These are phyloP conservation scores for Pluvianellus socialis DNA, from an alignment of 2,113 vertebrate species.

Conservation along the genomic window DNA sequence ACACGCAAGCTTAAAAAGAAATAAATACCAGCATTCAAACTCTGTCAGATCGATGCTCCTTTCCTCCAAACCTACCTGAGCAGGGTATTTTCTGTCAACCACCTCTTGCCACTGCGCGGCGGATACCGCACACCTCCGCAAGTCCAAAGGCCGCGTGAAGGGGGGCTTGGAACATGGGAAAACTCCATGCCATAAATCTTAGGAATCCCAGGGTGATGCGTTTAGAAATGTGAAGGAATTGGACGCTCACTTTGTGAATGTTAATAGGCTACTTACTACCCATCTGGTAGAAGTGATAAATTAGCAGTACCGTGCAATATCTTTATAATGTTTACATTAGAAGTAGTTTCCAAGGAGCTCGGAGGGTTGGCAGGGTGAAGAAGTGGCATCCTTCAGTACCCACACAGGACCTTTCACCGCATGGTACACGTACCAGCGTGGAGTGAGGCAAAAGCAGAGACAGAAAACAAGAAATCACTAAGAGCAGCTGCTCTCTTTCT, in stretches of 20 bases:
- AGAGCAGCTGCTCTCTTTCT: constrained; percentile 48
- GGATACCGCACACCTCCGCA: neutral
- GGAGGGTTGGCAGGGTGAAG: constrained; percentile 50
- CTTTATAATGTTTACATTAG: constrained; percentile 48
- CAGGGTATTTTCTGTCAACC: neutral
- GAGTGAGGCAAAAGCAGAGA: neutral
- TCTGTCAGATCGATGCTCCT: neutral
- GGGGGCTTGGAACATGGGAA: constrained; percentile 11
- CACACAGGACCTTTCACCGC: constrained; percentile 16
- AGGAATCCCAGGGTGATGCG: constrained; percentile 32
- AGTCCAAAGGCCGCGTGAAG: neutral
- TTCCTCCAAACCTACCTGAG: neutral
- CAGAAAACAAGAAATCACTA: constrained; percentile 5
- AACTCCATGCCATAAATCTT: neutral
- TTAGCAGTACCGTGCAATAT: constrained; percentile 44
- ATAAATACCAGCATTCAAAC: neutral
- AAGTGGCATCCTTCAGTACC: constrained; percentile 37
- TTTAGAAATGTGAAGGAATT: constrained; percentile 53
- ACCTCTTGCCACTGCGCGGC: neutral
- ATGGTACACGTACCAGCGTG: neutral
- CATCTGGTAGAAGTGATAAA: constrained; percentile 67
- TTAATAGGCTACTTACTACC: constrained; percentile 68
- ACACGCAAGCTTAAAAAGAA: neutral
- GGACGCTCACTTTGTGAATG: constrained; percentile 50
- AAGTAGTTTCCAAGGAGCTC: constrained; percentile 53